These are phyloP conservation scores for Cyclura pinguis DNA, from an alignment of 2,797 vertebrate species.

Conservation along the genomic window DNA sequence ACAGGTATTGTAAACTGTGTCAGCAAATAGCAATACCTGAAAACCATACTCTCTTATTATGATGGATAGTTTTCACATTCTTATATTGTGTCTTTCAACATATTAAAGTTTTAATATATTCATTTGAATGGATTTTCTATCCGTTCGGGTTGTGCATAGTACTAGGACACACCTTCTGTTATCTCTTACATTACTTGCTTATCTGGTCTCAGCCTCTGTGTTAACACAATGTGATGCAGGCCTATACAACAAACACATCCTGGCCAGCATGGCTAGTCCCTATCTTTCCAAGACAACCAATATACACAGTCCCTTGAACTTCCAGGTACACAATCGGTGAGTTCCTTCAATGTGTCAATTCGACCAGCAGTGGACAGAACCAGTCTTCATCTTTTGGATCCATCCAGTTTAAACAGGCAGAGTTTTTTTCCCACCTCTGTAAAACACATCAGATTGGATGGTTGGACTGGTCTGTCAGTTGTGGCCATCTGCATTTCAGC, in stretches of 20 bases:
- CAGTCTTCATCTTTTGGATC: too few species aligned
- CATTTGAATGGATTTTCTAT: background rate
- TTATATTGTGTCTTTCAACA: background rate
- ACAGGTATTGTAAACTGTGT: background rate
- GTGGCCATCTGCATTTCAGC: too few species aligned
- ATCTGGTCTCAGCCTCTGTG: background rate
- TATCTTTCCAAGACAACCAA: background rate
- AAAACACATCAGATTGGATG: too few species aligned
- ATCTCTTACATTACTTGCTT: background rate
- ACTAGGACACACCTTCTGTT: background rate
- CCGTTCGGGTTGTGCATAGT: background rate
- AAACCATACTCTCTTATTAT: background rate
- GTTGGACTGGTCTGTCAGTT: too few species aligned
- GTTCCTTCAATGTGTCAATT: too few species aligned
- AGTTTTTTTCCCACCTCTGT: too few species aligned
- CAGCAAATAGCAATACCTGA: background rate
- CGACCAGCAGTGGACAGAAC: too few species aligned
- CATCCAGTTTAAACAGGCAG: too few species aligned
- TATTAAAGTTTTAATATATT: background rate
- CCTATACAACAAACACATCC: background rate
- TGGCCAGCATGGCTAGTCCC: background rate
- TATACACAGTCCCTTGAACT: background rate
- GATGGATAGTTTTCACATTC: background rate
- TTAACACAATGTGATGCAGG: background rate
- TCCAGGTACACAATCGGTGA: background rate